A percentile compares a stretch with the other conserved stretches of the same genome.
phyloP scores from a whole-genome alignment of 2,113 vertebrate species.

The Gambusia affinis region DNA sequence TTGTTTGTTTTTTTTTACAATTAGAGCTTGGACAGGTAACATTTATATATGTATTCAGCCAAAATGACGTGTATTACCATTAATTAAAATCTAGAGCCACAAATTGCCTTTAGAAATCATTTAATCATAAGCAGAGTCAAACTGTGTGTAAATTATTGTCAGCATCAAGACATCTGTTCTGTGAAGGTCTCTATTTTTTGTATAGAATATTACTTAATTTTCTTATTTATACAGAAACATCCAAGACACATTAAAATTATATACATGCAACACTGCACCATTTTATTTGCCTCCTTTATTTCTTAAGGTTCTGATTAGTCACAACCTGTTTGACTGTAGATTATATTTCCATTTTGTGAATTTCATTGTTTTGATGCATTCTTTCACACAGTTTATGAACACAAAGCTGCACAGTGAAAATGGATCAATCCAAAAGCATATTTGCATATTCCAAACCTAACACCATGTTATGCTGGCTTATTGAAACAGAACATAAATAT shows the following conservation, averaged over 20 bases:
- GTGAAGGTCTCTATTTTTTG: neutral
- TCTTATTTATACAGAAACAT: neutral
- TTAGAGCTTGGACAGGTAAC: neutral
- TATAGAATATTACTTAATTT: neutral
- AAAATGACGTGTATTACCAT: neutral
- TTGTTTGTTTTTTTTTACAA: no score
- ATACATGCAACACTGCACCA: neutral
- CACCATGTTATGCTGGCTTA: conserved; percentile 6
- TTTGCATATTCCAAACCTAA: no score
- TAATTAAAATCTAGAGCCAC: neutral
- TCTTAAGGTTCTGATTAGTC: neutral
- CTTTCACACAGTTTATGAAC: neutral
- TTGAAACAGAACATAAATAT: conserved; percentile 10
- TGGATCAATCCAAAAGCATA: neutral
- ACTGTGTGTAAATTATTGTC: no score
- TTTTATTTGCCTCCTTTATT: neutral
- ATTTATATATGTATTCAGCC: neutral
- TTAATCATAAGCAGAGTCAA: neutral
- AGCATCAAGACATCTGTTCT: no score
- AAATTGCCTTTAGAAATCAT: neutral
- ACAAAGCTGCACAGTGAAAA: neutral
- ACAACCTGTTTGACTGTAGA: neutral
- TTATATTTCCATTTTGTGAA: neutral
- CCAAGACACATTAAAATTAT: no score
- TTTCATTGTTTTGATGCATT: neutral